A percentile compares a stretch with the other conserved stretches of the same genome.
Evolutionary conservation across 2,113 vertebrate species (phyloP).

Genomic region (Antechinus stuartii): DNA sequence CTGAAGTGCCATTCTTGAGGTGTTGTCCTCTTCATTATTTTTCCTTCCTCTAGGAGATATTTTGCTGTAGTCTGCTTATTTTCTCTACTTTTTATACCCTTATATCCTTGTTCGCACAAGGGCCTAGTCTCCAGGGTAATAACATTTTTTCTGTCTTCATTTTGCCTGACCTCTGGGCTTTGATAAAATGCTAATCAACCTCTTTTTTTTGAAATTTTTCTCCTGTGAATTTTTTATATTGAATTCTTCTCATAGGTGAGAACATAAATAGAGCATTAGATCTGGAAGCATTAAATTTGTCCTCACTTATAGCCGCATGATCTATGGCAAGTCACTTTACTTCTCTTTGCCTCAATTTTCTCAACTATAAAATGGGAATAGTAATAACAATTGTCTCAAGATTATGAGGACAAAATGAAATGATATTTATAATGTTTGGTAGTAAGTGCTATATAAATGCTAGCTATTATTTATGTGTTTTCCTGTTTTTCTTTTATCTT

Average conservation of each 20-base stretch:
- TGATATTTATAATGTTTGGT: neutral
- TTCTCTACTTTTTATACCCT: neutral
- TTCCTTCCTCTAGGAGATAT: neutral
- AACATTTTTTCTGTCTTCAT: neutral
- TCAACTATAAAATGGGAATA: neutral
- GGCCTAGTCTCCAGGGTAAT: neutral
- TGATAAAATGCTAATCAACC: neutral
- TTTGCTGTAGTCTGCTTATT: neutral
- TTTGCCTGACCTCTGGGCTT: neutral
- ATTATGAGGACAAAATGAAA: neutral
- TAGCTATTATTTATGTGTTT: neutral
- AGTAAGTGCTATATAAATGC: neutral
- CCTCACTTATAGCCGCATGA: neutral
- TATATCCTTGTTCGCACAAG: neutral
- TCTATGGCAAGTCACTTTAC: neutral
- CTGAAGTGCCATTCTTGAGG: neutral
- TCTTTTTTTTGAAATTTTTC: neutral
- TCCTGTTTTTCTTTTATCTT: neutral
- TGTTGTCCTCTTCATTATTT: neutral
- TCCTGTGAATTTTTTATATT: neutral
- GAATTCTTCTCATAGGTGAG: neutral
- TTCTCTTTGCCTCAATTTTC: neutral
- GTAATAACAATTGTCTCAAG: neutral
- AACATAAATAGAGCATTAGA: neutral
- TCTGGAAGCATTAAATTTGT: neutral